phyloP scores from a whole-genome alignment of 2,888 invertebrate species.

The Synergus laeviventris region DNA sequence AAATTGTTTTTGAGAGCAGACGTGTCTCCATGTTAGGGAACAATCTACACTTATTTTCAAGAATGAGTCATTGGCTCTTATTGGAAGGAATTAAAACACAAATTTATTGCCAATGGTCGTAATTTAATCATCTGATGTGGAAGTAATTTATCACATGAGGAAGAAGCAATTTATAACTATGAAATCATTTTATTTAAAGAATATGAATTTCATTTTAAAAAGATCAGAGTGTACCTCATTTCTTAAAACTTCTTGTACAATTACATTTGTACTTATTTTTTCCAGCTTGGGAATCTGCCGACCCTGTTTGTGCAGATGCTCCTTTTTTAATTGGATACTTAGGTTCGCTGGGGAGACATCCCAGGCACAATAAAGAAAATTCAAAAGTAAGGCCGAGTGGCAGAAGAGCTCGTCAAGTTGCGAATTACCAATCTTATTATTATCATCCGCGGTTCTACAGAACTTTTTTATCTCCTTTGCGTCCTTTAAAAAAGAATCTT shows the following conservation, averaged over 20 bases:
- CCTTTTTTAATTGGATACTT: constrained; percentile 71
- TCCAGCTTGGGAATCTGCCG: not conserved
- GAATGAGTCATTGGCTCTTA: too few relatives aligned
- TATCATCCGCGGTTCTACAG: constrained; percentile 67
- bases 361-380: constrained; percentile 61
- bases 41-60: too few relatives aligned
- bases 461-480: constrained; percentile 55
- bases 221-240: not conserved
- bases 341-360: constrained; percentile 69
- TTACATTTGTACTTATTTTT: not conserved
- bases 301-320: constrained; percentile 51
- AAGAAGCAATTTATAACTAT: too few relatives aligned
- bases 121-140: too few relatives aligned
- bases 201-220: not conserved
- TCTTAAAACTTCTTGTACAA: not conserved
- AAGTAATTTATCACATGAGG: too few relatives aligned
- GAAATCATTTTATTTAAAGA: too few relatives aligned
- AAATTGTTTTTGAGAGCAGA: too few relatives aligned
- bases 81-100: too few relatives aligned
- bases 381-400: constrained; percentile 58
- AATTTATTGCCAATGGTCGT: too few relatives aligned
- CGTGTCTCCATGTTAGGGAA: too few relatives aligned
- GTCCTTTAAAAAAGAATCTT: not conserved
- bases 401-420: constrained; percentile 71
- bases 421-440: constrained; percentile 74